Conservation (phyloP, 2,113 vertebrate genomes). For the Chloropsis cyanopogon region DNA sequence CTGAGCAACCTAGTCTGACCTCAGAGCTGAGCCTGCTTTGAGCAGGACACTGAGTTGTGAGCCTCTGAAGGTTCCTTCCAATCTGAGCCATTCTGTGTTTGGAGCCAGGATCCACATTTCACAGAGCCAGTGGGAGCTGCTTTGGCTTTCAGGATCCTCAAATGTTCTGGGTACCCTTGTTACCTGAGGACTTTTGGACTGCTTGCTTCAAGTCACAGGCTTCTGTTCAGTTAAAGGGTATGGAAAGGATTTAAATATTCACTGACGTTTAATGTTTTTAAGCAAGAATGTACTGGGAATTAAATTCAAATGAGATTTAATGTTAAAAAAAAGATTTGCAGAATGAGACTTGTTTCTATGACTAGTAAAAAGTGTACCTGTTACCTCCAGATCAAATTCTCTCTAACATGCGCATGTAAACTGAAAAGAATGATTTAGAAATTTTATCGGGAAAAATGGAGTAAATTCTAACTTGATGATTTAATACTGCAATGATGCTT, state of each 20-base stretch:
- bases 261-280: not conserved
- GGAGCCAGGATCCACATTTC: not conserved
- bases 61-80: not conserved
- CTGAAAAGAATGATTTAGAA: not conserved
- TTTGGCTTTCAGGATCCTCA: not conserved
- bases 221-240: not conserved
- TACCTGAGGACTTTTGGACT: not conserved
- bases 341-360: not conserved
- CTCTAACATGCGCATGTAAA: not conserved
- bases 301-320: not conserved
- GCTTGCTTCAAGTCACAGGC: not conserved
- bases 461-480: not conserved
- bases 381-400: not conserved
- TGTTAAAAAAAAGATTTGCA: not conserved
- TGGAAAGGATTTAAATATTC: not conserved
- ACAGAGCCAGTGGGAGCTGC: not conserved
- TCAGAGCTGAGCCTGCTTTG: not conserved
- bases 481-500: not conserved
- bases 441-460: not conserved
- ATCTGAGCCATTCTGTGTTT: not conserved
- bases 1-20: not conserved
- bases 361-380: not conserved
- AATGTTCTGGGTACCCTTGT: not conserved
- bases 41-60: not conserved
- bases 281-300: not conserved